Conservation (phyloP, 2,888 invertebrate species). For the Nebria salina region DNA sequence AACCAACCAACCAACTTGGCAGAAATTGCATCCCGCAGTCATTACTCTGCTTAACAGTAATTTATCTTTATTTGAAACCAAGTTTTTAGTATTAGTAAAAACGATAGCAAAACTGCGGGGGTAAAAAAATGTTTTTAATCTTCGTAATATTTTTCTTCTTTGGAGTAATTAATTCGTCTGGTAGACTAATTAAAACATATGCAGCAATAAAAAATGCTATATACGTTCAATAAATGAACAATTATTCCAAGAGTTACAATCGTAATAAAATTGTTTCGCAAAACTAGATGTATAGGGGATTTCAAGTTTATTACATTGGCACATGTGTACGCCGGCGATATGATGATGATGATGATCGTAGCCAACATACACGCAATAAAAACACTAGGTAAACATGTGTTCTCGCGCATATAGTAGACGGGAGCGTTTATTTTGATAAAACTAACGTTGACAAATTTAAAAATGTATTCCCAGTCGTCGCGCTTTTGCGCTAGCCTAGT, state of each 20-base stretch:
- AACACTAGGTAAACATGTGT: constrained; percentile 36
- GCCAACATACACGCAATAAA: constrained; percentile 39
- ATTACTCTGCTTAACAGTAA: neutral
- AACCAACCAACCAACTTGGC: neutral
- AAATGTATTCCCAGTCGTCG: constrained; percentile 12
- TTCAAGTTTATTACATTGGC: constrained; percentile 44
- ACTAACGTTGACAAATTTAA: constrained; percentile 24
- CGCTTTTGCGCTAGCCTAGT: constrained; percentile 3
- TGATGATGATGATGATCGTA: constrained; percentile 34
- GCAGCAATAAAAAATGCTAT: constrained; percentile 38
- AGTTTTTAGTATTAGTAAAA: too few relatives aligned
- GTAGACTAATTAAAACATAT: constrained; percentile 40
- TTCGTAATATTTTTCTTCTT: constrained; percentile 9
- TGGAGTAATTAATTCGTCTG: constrained; percentile 39
- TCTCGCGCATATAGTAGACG: constrained; percentile 9
- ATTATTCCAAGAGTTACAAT: constrained; percentile 45
- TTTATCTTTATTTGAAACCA: neutral
- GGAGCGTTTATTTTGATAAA: constrained; percentile 34
- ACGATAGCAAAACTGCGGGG: too few relatives aligned
- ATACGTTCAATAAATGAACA: constrained; percentile 45
- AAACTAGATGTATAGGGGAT: constrained; percentile 30
- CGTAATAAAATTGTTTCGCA: constrained; percentile 44
- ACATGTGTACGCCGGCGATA: constrained; percentile 31
- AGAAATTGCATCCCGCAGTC: neutral
- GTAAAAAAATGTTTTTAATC: constrained; percentile 26